A percentile compares a stretch with the other conserved stretches of the same genome.
These are phyloP conservation scores for Poicephalus meyeri DNA, from an alignment of 2,113 vertebrate genomes.

Conservation along the genomic window DNA sequence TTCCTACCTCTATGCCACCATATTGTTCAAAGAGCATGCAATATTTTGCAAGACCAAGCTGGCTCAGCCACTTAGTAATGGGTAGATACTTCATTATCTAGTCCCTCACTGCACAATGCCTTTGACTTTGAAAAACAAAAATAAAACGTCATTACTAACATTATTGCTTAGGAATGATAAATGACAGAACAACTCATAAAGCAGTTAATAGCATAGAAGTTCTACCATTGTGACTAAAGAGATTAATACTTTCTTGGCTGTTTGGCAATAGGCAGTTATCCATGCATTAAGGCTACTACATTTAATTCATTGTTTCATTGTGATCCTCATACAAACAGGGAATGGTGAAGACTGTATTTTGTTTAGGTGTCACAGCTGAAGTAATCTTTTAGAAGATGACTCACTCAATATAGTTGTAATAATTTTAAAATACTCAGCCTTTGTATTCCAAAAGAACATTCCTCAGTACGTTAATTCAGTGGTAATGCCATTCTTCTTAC, in stretches of 20 bases:
- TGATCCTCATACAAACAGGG: not conserved
- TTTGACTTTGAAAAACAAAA: not conserved
- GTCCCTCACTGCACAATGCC: not conserved
- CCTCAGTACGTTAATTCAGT: not conserved
- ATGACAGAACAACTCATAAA: not conserved
- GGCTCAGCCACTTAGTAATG: constrained; percentile 79
- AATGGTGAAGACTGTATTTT: not conserved
- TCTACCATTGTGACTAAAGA: not conserved
- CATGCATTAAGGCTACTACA: not conserved
- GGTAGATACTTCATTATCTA: constrained; percentile 77
- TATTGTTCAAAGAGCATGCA: constrained; percentile 76
- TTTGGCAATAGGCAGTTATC: not conserved
- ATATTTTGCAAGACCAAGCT: constrained; percentile 80
- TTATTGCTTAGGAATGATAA: not conserved
- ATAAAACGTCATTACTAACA: not conserved
- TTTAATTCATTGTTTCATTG: not conserved
- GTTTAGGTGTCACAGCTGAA: not conserved
- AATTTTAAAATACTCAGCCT: not conserved
- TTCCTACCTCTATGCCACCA: constrained; percentile 78
- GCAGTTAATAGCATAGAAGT: not conserved
- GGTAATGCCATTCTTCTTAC: not conserved
- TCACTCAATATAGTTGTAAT: not conserved
- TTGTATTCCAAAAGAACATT: not conserved
- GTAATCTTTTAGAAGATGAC: not conserved
- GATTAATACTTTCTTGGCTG: not conserved